Conservation (phyloP, 2,888 invertebrate species). For the Bombyx huttoni region DNA sequence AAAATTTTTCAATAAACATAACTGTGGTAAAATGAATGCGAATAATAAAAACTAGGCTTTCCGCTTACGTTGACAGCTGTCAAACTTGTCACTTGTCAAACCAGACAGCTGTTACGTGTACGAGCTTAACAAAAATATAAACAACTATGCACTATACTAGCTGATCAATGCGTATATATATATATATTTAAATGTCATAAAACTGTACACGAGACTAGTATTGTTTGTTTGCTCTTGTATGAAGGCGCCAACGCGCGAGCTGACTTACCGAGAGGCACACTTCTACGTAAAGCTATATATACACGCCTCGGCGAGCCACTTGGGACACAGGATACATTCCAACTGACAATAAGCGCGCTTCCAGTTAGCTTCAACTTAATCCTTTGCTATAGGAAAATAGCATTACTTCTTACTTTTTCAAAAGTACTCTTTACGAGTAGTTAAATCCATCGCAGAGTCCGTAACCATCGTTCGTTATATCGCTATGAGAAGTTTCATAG, state of each 20-base stretch:
- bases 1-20: too few relatives aligned
- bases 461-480: too few relatives aligned
- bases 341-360: not conserved
- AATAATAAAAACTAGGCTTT: not conserved
- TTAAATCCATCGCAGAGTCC: too few relatives aligned
- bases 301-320: constrained; percentile 57
- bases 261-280: constrained; percentile 44
- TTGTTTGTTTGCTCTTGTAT: constrained; percentile 13
- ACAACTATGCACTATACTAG: constrained; percentile 36
- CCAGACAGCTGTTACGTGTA: constrained; percentile 18
- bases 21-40: not conserved
- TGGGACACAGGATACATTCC: constrained; percentile 23
- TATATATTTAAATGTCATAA: constrained; percentile 17
- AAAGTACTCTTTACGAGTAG: too few relatives aligned
- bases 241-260: constrained; percentile 8
- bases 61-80: not conserved
- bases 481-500: too few relatives aligned
- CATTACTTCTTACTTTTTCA: too few relatives aligned
- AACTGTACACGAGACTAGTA: constrained; percentile 55
- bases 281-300: constrained; percentile 57
- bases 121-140: constrained; percentile 61
- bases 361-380: too few relatives aligned
- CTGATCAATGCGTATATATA: constrained; percentile 22
- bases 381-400: too few relatives aligned
- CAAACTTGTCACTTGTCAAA: constrained; percentile 8